Base-by-base conservation (phyloP, 2,113 vertebrate genomes). In the Condylura cristata region DNA sequence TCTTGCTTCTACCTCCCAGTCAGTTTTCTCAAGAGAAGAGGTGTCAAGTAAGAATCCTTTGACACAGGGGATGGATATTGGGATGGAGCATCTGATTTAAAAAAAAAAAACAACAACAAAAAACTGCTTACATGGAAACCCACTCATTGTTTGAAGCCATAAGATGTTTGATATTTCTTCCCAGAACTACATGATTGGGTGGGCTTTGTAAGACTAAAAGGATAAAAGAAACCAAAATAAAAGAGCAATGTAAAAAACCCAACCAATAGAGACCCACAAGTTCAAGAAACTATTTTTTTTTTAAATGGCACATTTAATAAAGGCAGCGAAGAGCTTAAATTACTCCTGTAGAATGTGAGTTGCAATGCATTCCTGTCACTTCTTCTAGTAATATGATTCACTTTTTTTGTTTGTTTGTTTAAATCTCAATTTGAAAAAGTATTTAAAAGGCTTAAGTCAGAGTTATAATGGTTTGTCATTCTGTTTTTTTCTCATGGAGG, bases 71-170 rank as follows among this genome's bases (percentile, higher is more conserved):
- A 56, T 66, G 6, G 28, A 32, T 72, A 70, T 90, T 28, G 89
- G 53, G 17, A 61, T 90, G 78, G 68, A 84, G n/a, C 60, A n/a
- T 83, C 82, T 91, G 60, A 91, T 66, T 96, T 90, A 41, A 11
- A 70, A 92, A n/a, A n/a, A n/a, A n/a, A n/a, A n/a, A n/a, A n/a
- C n/a, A n/a, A n/a, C n/a, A n/a, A n/a, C n/a, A n/a, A n/a, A n/a
- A 95, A 93, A 90, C 48, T 8, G 5, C 46, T 97, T 92, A 30
- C 83, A 61, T 94, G 70, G 82, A 97, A 96, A 89, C 80, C 63
- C 78, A 92, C 84, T 88, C 70, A 66, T 91, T 81, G 56, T 79
- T 86, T 78, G 68, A 44, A 95, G 39, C 20, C 28, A 39, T 51
- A 85, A 86, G 16, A 60, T 22, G 44, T 44, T 78, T 85, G 84